phyloP scores from a whole-genome alignment of 1,140 invertebrate genomes.

The Bombus terrestris region DNA sequence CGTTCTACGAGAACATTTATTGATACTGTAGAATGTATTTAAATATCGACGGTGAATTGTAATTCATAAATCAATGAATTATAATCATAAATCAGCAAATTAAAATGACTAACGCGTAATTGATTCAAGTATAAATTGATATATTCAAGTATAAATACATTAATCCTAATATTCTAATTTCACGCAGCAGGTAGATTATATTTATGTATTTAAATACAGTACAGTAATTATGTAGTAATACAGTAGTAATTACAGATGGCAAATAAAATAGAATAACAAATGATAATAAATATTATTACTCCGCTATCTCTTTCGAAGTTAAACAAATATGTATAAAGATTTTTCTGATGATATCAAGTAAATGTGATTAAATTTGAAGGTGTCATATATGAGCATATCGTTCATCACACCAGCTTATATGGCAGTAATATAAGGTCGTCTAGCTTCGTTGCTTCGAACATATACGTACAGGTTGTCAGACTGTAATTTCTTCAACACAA shows the following conservation, averaged over 20 bases:
- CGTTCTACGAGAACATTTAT: not conserved
- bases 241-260: too few species aligned
- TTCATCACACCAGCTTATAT: constrained; percentile 12
- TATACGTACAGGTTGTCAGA: constrained; percentile 5
- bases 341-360: not conserved
- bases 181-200: not conserved
- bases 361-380: not conserved
- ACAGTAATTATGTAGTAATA: too few species aligned
- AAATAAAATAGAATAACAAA: too few species aligned
- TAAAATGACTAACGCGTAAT: too few species aligned
- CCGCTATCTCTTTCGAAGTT: too few species aligned
- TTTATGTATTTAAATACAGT: too few species aligned
- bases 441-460: constrained; percentile 27
- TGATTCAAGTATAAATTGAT: not conserved
- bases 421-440: constrained; percentile 42
- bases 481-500: constrained; percentile 33
- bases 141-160: not conserved
- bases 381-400: not conserved
- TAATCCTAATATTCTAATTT: not conserved
- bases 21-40: too few species aligned
- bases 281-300: too few species aligned
- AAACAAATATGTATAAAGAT: not conserved
- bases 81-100: too few species aligned
- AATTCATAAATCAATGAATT: not conserved
- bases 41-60: not conserved